phyloP scores from a whole-genome alignment of 2,888 invertebrate genomes.

The Criorhina ranunculi region DNA sequence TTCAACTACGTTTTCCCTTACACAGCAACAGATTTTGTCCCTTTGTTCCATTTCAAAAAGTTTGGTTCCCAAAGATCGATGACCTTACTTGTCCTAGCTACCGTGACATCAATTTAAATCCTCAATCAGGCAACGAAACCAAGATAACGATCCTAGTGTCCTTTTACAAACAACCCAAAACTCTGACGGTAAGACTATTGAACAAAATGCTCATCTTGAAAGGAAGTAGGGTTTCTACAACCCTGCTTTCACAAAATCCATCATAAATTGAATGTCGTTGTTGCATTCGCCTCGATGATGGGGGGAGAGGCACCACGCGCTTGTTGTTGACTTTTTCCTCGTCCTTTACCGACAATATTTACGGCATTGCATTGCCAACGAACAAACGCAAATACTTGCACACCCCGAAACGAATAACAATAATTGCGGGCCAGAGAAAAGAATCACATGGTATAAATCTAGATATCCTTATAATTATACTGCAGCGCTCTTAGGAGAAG shows the following conservation, averaged over 20 bases:
- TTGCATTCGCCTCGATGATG: conserved; percentile 5
- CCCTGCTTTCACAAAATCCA: background rate
- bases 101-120: background rate
- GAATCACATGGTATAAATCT: conserved; percentile 68
- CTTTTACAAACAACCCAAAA: background rate
- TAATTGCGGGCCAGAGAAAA: conserved; percentile 53
- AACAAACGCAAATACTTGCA: conserved; percentile 4
- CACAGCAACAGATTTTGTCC: no score
- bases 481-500: conserved; percentile 75
- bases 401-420: conserved; percentile 37
- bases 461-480: conserved; percentile 75
- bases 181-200: no score
- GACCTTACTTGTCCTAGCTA: background rate
- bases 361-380: conserved; percentile 39
- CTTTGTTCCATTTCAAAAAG: no score
- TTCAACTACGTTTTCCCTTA: no score
- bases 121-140: background rate
- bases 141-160: background rate
- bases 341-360: conserved; percentile 10
- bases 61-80: no score
- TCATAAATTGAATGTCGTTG: conserved; percentile 18
- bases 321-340: conserved; percentile 10
- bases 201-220: background rate
- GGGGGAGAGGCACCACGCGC: background rate
- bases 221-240: background rate